Evolutionary conservation across 2,888 invertebrate genomes (phyloP).

Genomic region (Coenonympha glycerion): DNA sequence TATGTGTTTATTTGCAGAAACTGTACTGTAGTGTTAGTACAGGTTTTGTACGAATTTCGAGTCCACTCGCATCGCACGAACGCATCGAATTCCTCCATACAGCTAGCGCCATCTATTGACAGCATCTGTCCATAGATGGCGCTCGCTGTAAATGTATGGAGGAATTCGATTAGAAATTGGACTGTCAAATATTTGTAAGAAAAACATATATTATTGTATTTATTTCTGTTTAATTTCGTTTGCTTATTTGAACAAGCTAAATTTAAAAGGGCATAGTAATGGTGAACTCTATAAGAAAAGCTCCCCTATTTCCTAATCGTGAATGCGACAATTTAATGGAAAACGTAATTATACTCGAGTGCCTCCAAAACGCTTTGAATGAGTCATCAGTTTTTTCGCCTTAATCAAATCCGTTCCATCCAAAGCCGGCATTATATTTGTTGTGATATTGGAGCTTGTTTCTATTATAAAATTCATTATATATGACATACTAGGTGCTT

Average conservation of each 20-base stretch:
- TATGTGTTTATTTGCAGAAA: not conserved
- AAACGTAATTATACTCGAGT: conserved; percentile 28
- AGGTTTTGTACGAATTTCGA: too few species aligned
- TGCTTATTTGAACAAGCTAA: not conserved
- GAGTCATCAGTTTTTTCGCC: conserved; percentile 27
- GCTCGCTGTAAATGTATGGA: too few species aligned
- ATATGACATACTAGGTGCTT: too few species aligned
- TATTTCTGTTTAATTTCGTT: not conserved
- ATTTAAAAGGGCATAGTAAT: conserved; percentile 7
- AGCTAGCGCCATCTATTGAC: too few species aligned
- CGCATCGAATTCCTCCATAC: too few species aligned
- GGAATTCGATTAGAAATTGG: too few species aligned
- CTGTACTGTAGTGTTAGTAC: too few species aligned
- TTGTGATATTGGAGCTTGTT: not conserved
- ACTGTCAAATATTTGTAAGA: too few species aligned
- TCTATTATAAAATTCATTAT: too few species aligned
- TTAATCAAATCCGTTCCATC: conserved; percentile 19
- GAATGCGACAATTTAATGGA: conserved; percentile 27
- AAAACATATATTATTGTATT: too few species aligned
- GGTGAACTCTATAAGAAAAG: conserved; percentile 14
- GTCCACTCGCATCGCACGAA: too few species aligned
- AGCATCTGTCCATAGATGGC: too few species aligned
- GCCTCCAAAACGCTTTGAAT: conserved; percentile 23
- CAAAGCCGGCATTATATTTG: conserved; percentile 12
- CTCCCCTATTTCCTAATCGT: conserved; percentile 10